phyloP scores from a whole-genome alignment of 1,140 invertebrate species.

The Pseudomyrmex concolor region DNA sequence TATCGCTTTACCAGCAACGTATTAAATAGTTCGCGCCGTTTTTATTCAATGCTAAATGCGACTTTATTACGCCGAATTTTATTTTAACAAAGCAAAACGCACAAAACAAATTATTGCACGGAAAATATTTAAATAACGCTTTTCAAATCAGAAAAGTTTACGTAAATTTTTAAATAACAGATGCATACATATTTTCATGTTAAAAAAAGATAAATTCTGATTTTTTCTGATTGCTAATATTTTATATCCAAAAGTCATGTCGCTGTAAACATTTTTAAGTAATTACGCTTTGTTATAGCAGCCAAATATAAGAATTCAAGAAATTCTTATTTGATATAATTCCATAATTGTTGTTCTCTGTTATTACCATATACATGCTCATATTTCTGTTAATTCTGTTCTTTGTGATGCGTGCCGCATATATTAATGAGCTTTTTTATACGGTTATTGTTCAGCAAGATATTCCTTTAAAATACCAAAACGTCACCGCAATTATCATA shows the following conservation, averaged over 20 bases:
- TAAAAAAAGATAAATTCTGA: no score
- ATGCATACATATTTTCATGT: no score
- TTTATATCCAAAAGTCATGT: no score
- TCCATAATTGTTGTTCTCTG: background rate
- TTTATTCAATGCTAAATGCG: conserved; percentile 41
- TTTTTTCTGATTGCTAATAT: no score
- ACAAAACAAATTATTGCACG: background rate
- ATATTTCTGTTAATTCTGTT: conserved; percentile 8
- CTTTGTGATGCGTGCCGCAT: conserved; percentile 27
- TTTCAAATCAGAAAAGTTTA: background rate
- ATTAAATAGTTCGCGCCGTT: conserved; percentile 59
- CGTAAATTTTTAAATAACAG: background rate
- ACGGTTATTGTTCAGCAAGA: conserved; percentile 12
- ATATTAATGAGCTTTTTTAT: conserved; percentile 51
- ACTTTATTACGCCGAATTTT: no score
- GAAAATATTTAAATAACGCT: conserved; percentile 6
- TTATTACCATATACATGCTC: conserved; percentile 8
- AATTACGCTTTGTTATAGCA: conserved; percentile 3
- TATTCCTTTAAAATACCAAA: conserved; percentile 47
- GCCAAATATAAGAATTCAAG: background rate
- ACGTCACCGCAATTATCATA: conserved; percentile 46
- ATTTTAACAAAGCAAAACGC: background rate
- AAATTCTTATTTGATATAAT: no score
- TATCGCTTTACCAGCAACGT: conserved; percentile 34
- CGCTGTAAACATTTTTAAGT: background rate